phyloP scores from a whole-genome alignment of 2,113 vertebrate genomes.

The Redunca redunca region DNA sequence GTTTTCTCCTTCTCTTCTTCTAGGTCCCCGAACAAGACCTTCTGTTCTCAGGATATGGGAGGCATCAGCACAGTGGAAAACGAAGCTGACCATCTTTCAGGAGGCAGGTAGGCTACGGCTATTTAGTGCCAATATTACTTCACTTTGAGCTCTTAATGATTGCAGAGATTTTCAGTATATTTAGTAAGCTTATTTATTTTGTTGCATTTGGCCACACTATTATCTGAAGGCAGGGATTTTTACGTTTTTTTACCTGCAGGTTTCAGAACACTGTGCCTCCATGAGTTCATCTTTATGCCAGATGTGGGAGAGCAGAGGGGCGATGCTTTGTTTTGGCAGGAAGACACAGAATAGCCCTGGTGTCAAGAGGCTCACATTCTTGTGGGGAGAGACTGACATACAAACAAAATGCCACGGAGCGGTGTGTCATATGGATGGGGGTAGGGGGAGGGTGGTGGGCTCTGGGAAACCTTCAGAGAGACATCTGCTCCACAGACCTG shows the following conservation, averaged over 20 bases:
- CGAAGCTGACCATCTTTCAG: background rate
- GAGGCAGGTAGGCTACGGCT: background rate
- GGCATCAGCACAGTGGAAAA: background rate
- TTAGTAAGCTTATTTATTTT: background rate
- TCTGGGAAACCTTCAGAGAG: background rate
- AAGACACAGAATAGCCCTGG: background rate
- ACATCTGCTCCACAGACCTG: background rate
- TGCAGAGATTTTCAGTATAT: background rate
- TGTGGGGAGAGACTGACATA: background rate
- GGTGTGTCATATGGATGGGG: accelerated
- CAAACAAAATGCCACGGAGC: background rate
- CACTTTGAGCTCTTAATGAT: background rate
- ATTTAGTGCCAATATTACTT: background rate
- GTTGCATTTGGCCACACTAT: background rate
- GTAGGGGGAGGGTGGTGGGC: background rate
- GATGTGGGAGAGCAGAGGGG: too few species aligned
- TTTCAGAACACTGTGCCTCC: background rate
- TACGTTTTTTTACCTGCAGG: background rate
- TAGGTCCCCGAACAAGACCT: background rate
- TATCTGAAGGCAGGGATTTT: background rate
- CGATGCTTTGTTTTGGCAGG: background rate
- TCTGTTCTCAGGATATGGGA: background rate
- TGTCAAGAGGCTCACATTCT: background rate
- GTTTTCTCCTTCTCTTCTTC: background rate
- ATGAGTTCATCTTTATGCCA: background rate